phyloP scores from a whole-genome alignment of 2,113 vertebrate species.

The Coptodon rendalli region DNA sequence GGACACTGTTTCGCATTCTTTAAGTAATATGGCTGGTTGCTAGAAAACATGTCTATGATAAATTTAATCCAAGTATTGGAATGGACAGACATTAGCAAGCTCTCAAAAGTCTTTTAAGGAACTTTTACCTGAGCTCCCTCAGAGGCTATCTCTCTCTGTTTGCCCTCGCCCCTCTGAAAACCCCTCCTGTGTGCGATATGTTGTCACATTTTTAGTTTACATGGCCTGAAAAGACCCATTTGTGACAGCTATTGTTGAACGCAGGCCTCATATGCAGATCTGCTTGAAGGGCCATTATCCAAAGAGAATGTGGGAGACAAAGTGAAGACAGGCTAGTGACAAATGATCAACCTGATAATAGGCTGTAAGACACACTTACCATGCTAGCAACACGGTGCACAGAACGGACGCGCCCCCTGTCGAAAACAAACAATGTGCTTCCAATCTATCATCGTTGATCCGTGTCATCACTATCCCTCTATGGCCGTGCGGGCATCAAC shows the following conservation, averaged over 20 bases:
- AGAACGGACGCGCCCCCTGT: conserved; percentile 55
- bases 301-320: conserved; percentile 68
- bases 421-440: conserved; percentile 71
- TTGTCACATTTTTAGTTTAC: conserved; percentile 68
- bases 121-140: background rate
- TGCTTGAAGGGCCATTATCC: conserved; percentile 65
- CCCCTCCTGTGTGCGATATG: conserved; percentile 28
- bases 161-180: background rate
- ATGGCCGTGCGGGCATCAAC: conserved; percentile 61
- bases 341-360: conserved; percentile 73
- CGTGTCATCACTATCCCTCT: conserved; percentile 65
- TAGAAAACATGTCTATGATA: background rate
- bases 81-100: background rate
- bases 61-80: background rate
- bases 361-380: conserved; percentile 66
- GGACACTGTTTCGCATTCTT: conserved; percentile 30
- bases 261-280: conserved; percentile 68
- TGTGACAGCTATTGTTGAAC: conserved; percentile 57
- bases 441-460: conserved; percentile 73
- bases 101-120: background rate
- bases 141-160: background rate
- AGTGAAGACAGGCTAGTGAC: conserved; percentile 73
- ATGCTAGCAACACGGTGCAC: conserved; percentile 66
- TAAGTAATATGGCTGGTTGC: background rate
- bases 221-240: conserved; percentile 58